These are phyloP conservation scores for Oncopeltus fasciatus DNA, from an alignment of 1,140 invertebrate genomes.

Conservation along the genomic window DNA sequence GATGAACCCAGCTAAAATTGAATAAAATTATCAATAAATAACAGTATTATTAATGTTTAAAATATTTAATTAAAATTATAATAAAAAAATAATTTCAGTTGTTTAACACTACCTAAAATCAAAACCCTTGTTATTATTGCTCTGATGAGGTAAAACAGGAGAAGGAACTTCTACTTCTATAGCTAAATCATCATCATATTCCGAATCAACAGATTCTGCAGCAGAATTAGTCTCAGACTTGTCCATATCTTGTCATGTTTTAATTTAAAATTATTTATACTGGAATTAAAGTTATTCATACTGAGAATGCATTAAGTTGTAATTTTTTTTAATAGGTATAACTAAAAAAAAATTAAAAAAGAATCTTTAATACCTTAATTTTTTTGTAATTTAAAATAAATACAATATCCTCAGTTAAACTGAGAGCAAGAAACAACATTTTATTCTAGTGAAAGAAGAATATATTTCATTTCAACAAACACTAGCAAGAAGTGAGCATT, in stretches of 20 bases:
- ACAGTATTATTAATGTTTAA: background rate
- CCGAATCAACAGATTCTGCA: constrained; percentile 32
- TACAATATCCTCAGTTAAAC: too few relatives aligned
- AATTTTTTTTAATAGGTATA: too few relatives aligned
- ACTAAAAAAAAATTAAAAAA: too few relatives aligned
- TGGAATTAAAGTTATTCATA: too few relatives aligned
- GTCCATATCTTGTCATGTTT: background rate
- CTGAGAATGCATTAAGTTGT: too few relatives aligned
- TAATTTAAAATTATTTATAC: background rate
- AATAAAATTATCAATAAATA: constrained; percentile 28
- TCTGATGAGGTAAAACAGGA: constrained; percentile 22
- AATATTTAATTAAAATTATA: background rate
- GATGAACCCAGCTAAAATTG: constrained; percentile 51
- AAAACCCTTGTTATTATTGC: background rate
- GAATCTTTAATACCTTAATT: too few relatives aligned
- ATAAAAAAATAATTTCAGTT: background rate
- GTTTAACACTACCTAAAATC: background rate
- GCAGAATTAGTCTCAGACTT: background rate
- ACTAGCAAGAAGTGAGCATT: too few relatives aligned
- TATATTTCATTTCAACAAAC: too few relatives aligned
- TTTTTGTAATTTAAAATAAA: too few relatives aligned
- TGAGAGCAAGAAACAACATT: too few relatives aligned
- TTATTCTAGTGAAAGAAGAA: too few relatives aligned
- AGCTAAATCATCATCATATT: constrained; percentile 44
- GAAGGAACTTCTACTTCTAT: constrained; percentile 30